Base-by-base conservation (phyloP, 1,140 invertebrate species). In the Meloidogyne floridensis region DNA sequence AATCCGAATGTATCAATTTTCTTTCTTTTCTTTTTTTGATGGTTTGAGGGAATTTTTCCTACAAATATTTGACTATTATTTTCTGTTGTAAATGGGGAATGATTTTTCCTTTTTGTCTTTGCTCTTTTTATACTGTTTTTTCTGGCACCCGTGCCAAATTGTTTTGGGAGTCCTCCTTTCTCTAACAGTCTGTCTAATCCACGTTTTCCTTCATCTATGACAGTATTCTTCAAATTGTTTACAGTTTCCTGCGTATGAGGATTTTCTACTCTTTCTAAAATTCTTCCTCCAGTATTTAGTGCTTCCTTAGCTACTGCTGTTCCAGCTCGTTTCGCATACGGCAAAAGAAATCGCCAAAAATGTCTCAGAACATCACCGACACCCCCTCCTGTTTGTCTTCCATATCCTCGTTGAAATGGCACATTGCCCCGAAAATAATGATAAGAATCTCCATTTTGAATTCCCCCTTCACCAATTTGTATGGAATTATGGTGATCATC, bases 351-450 rank as follows among this genome's bases (percentile, higher is more conserved):
- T 10, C 77, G 59, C 77, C 77, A 78, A 70, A 78, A 56, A 3
- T 56, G n/a, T 0, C 42, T 71, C 10, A 78, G 10, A n/a, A 78
- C n/a, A 76, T 78, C 42, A 0, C 77, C 77, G 0, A 78, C 42
- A 6, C n/a, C 77, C 77, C 2, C 77, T 6, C 80, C 76, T 7
- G 13, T 15, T 43, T 77, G 76, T 3, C 78, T 18, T 56, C 76
- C 75, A 80, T 80, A 81, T 18, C 80, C 80, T 2, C 73, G 13
- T 81, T 81, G 76, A 15, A 59, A 80, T 51, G 59, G 70, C 53
- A n/a, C 15, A 8, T 18, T n/a, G 0, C 78, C 78, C 5, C 59
- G 65, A 81, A 81, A 77, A 43, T 81, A 77, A 15, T 81, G 5
- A 8, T 47, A 11, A 11, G 51, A 10, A 6, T 51, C 74, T 3